Conservation (phyloP, 2,888 invertebrate genomes). For the Lottia gigantea region DNA sequence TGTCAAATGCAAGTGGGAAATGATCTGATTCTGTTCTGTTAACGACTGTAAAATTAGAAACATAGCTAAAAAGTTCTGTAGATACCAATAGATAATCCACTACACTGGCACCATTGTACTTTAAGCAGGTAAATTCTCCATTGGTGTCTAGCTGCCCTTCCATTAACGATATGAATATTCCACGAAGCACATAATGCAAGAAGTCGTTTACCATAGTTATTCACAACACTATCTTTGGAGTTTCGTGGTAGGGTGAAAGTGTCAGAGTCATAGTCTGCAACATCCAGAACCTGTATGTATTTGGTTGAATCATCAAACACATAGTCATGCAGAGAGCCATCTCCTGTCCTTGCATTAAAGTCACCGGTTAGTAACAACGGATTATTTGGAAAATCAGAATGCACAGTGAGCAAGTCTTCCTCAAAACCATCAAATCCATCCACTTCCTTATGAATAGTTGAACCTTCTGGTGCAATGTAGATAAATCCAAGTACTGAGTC, state of each 20-base stretch:
- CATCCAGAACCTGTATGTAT: not conserved
- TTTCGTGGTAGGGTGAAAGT: not conserved
- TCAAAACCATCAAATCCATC: not conserved
- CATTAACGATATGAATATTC: not conserved
- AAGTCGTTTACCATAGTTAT: not conserved
- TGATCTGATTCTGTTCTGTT: no score
- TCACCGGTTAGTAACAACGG: not conserved
- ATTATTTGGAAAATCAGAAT: not conserved
- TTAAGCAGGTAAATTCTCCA: no score
- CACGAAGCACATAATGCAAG: not conserved
- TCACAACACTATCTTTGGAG: not conserved
- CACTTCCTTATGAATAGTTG: not conserved
- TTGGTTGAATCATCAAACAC: not conserved
- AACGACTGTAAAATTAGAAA: no score
- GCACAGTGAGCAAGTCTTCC: not conserved
- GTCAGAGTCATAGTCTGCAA: not conserved
- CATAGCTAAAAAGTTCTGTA: no score
- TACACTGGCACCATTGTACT: no score
- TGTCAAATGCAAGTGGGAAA: no score
- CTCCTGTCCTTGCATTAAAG: not conserved
- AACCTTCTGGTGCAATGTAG: not conserved
- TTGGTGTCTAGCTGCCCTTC: no score
- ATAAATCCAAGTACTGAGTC: not conserved
- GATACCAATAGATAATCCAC: no score
- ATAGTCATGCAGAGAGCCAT: slow-evolving; percentile 1